Evolutionary conservation across 2,113 vertebrate species (phyloP).

Genomic region (Thermophis baileyi): DNA sequence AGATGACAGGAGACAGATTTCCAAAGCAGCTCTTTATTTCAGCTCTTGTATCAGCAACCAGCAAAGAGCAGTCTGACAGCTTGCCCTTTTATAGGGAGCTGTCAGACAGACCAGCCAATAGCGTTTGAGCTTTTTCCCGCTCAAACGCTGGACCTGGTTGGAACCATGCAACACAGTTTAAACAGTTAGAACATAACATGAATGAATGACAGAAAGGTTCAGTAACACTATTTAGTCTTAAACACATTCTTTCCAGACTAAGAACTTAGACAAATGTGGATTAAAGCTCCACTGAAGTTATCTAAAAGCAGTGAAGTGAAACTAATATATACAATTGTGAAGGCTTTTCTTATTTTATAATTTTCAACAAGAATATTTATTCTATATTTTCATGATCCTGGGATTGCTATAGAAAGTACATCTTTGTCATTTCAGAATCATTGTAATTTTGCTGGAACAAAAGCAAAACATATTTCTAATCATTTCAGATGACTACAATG

Average conservation of each 20-base stretch:
- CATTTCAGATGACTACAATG: conserved; percentile 27
- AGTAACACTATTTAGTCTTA: not conserved
- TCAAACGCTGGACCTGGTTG: too few species aligned
- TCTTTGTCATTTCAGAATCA: conserved; percentile 16
- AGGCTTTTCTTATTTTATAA: not conserved
- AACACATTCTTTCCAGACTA: not conserved
- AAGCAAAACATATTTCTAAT: conserved; percentile 30
- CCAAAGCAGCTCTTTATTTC: too few species aligned
- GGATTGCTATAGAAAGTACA: conserved; percentile 18
- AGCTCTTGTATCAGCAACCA: too few species aligned
- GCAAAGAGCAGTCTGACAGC: too few species aligned
- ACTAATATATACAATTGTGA: not conserved
- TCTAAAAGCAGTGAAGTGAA: not conserved
- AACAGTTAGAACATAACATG: too few species aligned
- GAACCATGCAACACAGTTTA: too few species aligned
- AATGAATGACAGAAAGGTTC: not conserved
- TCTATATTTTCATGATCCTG: conserved; percentile 14
- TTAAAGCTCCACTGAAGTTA: not conserved
- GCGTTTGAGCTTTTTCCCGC: too few species aligned
- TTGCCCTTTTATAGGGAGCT: too few species aligned
- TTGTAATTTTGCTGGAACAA: conserved; percentile 28
- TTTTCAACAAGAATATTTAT: not conserved
- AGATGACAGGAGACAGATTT: too few species aligned
- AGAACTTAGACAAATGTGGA: not conserved
- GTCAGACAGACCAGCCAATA: too few species aligned